Base-by-base conservation (phyloP, 2,888 invertebrate genomes). In the Lochmaea capreae region DNA sequence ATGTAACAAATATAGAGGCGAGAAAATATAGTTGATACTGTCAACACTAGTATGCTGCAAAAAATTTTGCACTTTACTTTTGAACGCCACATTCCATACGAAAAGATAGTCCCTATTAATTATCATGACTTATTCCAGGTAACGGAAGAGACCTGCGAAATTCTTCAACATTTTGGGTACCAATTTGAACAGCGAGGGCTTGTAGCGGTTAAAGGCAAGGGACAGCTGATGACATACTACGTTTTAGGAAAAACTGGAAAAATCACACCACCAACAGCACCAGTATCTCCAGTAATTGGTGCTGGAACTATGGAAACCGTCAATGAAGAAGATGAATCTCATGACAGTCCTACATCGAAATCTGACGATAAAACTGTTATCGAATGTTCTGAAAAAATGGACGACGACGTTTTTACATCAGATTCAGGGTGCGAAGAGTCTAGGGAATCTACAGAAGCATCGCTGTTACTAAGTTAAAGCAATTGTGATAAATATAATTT, bases 161-260 rank as follows among this genome's bases (percentile, higher is more conserved):
- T 98, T 78, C 90, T 99, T 33, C 92, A 95, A 84, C 91, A 92
- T 67, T 97, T 96, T 85, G 97, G 97, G 1, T 98, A 96, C 87
- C 93, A 92, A 77, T 98, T 98, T 86, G 96, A 96, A 86, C 97
- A 97, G 85, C 92, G 98, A 3, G 98, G 98, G 6, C 89, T 97
- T 75, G 97, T 99, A 14, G 94, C 95, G 58, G 98, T 99, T 62
- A 99, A 99, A 88, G 98, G 98, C 80, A 99, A 98, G 88, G 98
- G 98, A 14, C 95, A 97, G 85, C 90, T 98, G 73, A 95, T 97
- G 93, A 98, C 98, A 1, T 98, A 96, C 87, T 98, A 97, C 86
- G 89, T 98, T 79, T 89, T 91, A 85, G 93, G 93, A 79, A 90
- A 90, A 84, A 87, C 88, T 5, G 86, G 85, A 42, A 86, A 86